Evolutionary conservation across 2,113 vertebrate genomes (phyloP).

Genomic region (Emydocephalus ijimae): DNA sequence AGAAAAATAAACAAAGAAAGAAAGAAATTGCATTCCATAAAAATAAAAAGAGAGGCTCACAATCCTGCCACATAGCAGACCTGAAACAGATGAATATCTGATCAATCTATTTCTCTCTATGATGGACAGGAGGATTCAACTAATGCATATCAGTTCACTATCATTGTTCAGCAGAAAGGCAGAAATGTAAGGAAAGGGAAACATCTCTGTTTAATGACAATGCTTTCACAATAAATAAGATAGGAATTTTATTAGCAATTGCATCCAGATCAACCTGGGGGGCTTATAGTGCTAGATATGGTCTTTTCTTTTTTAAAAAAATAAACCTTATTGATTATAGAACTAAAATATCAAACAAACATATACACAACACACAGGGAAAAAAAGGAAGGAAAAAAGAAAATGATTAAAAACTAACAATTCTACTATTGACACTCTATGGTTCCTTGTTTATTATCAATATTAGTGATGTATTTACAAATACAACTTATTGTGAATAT

Average conservation of each 20-base stretch:
- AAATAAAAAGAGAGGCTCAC: neutral
- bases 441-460: no score
- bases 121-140: neutral
- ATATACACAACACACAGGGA: no score
- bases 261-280: neutral
- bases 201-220: neutral
- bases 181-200: neutral
- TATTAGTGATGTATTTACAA: no score
- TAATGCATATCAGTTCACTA: neutral
- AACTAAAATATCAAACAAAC: no score
- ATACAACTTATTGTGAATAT: no score
- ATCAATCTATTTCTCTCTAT: neutral
- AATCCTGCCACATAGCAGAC: neutral
- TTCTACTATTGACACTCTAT: no score
- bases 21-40: neutral
- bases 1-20: no score
- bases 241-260: neutral
- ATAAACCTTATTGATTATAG: no score
- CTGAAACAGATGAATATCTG: neutral
- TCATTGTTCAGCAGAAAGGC: neutral
- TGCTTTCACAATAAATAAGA: neutral
- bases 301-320: neutral
- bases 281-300: neutral
- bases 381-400: no score
- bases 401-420: no score